Base-by-base conservation (phyloP, 2,797 vertebrate genomes). In the Malurus leucopterus region DNA sequence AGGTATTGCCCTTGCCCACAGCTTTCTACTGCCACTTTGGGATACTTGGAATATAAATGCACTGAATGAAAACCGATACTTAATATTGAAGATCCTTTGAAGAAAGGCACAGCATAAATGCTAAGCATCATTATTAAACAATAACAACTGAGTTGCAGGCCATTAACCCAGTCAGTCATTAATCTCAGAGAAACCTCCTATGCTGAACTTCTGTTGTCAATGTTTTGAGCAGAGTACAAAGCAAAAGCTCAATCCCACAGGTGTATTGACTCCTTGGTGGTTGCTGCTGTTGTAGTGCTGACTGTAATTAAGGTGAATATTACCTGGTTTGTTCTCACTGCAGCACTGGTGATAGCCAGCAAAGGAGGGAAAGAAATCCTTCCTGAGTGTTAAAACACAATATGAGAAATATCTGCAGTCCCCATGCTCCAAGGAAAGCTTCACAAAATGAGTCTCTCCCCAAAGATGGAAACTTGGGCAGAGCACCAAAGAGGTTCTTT, bases 71-170 rank as follows among this genome's bases (percentile, higher is more conserved):
- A 81, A 84, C 65, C 49, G 50, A 76, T 84, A 44, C 47, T 90
- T 94, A 73, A 79, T 89, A 64, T 74, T 86, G 84, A 81, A 86
- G 63, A 58, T 38, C 44, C 59, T 81, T 91, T 85, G 62, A 81
- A 81, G 73, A 58, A 78, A 92, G 38, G 47, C 84, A 47, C n/a
- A 69, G 34, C 26, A 7, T 26, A 54, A 71, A 74, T 77, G 47
- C 83, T 80, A 93, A 91, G 30, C 38, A 67, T 72, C 59, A 50
- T 92, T 94, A 93, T 89, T 91, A 88, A 86, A 77, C 59, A 90
- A 51, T 87, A 93, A 77, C 57, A 94, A 63, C 67, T 54, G 62
- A 78, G 58, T 84, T 92, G 68, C 82, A 91, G 68, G 59, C 43
- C 50, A 71, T 89, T 95, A 91, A 91, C 81, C 57, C 44, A 84